phyloP scores from a whole-genome alignment of 2,797 vertebrate genomes.

The Urocyon cinereoargenteus region DNA sequence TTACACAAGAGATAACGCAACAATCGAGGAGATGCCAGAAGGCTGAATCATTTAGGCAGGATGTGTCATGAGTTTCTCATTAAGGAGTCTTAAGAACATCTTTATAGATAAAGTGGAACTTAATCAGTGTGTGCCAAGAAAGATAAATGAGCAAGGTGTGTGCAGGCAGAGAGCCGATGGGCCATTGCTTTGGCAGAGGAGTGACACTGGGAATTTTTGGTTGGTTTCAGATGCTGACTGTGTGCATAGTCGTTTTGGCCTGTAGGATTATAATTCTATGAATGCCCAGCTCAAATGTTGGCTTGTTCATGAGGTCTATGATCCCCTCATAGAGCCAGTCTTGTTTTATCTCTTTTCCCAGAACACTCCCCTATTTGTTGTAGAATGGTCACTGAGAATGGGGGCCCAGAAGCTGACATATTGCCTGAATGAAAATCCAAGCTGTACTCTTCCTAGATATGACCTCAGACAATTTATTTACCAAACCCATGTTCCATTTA shows the following conservation, averaged over 20 bases:
- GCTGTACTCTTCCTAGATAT: neutral
- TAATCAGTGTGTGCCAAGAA: neutral
- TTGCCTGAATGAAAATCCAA: neutral
- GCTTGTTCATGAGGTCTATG: neutral
- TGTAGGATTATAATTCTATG: neutral
- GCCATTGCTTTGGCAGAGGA: neutral
- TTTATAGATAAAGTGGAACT: neutral
- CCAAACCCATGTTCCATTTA: neutral
- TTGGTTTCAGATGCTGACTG: neutral
- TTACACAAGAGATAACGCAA: neutral
- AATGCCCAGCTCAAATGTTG: neutral
- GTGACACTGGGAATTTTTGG: rapidly evolving
- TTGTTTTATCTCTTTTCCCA: neutral
- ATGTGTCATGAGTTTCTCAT: neutral
- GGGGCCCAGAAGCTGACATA: neutral
- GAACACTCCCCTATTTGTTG: neutral
- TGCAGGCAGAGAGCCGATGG: too few species aligned
- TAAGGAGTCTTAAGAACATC: neutral
- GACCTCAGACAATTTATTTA: neutral
- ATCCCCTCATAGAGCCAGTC: neutral
- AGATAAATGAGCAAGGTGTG: neutral
- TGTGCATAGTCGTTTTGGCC: neutral
- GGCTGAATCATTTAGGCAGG: neutral
- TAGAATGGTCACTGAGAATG: neutral
- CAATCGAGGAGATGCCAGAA: neutral